phyloP scores from a whole-genome alignment of 1,140 invertebrate genomes.

The Rhopalosiphum maidis region DNA sequence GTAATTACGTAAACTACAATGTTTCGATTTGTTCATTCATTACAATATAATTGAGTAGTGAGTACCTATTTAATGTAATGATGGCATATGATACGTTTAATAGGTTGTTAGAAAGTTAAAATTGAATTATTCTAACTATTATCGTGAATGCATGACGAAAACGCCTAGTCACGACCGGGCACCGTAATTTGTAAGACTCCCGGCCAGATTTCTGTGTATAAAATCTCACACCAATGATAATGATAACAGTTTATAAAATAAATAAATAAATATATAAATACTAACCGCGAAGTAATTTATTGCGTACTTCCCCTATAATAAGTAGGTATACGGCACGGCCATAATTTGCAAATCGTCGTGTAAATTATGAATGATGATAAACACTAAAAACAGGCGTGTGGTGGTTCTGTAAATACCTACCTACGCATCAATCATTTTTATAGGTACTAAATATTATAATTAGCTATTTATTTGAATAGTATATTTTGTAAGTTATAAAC shows the following conservation, averaged over 20 bases:
- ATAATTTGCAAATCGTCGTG: background rate
- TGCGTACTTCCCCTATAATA: background rate
- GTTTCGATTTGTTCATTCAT: background rate
- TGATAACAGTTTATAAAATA: background rate
- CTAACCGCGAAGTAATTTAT: background rate
- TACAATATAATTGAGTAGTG: background rate
- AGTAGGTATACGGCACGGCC: background rate
- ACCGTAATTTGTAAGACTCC: background rate
- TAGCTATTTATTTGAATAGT: background rate
- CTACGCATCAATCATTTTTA: background rate
- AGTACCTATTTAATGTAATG: background rate
- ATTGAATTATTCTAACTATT: constrained; percentile 2
- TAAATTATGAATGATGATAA: background rate
- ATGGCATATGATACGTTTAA: background rate
- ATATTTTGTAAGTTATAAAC: background rate
- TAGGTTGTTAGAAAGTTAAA: background rate
- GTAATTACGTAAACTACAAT: background rate
- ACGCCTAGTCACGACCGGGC: background rate
- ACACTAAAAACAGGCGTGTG: background rate
- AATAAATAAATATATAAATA: background rate
- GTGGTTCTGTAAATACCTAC: background rate
- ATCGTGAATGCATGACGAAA: background rate
- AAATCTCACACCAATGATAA: background rate
- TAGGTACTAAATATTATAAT: background rate
- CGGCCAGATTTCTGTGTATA: background rate